A percentile compares a stretch with the other conserved stretches of the same genome.
Evolutionary conservation across 1,140 invertebrate species (phyloP).

Genomic region (Drosophila baimaii): DNA sequence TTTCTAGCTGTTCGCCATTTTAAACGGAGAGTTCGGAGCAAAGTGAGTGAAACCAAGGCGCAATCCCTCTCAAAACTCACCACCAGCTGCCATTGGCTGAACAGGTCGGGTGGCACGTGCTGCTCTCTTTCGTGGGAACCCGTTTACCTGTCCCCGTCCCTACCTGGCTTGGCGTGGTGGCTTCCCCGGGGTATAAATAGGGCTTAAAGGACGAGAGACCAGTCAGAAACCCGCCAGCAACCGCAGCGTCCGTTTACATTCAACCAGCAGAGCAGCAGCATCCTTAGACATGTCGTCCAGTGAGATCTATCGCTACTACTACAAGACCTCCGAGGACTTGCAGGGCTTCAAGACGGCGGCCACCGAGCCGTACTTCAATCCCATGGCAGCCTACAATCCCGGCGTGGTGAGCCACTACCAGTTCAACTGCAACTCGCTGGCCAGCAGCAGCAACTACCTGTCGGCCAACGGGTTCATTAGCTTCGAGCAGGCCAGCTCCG

Average conservation of each 20-base stretch:
- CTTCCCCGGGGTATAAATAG: conserved; percentile 69
- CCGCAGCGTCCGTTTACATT: conserved; percentile 34
- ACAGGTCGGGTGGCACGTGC: conserved; percentile 64
- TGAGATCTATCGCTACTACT: conserved; percentile 83
- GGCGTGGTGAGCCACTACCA: conserved; percentile 65
- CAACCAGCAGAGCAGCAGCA: background rate
- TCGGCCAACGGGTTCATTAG: conserved; percentile 75
- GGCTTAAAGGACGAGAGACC: conserved; percentile 50
- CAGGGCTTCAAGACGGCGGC: conserved; percentile 71
- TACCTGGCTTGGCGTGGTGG: conserved; percentile 64
- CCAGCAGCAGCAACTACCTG: conserved; percentile 71
- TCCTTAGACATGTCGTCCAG: conserved; percentile 69
- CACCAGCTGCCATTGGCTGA: conserved; percentile 61
- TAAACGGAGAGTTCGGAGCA: conserved; percentile 25
- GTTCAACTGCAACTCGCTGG: conserved; percentile 68
- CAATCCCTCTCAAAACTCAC: conserved; percentile 43
- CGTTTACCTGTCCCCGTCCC: conserved; percentile 63
- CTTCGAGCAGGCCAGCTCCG: conserved; percentile 84
- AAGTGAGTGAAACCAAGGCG: background rate
- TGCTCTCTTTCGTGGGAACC: conserved; percentile 47
- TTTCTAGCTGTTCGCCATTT: conserved; percentile 68
- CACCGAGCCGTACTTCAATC: conserved; percentile 75
- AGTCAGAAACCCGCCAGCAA: conserved; percentile 68
- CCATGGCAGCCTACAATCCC: conserved; percentile 81
- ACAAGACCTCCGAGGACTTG: conserved; percentile 82